These are phyloP conservation scores for Epinephelus lanceolatus DNA, from an alignment of 2,113 vertebrate genomes.

Conservation along the genomic window DNA sequence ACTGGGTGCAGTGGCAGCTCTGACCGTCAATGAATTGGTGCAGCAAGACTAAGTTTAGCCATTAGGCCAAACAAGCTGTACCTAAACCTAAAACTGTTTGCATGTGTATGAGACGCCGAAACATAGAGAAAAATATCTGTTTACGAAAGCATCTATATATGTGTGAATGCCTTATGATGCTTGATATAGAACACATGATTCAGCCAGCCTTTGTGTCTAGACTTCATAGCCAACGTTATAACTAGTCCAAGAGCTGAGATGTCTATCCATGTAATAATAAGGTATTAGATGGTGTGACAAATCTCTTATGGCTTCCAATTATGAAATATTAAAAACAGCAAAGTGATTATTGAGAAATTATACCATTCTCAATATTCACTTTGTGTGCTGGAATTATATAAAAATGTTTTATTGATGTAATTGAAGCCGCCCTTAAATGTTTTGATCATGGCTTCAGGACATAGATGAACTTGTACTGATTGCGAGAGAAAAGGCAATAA, in stretches of 20 bases:
- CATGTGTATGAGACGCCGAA: too few relatives aligned
- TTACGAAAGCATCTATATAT: too few relatives aligned
- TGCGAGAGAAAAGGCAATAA: constrained; percentile 67
- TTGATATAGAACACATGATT: not conserved
- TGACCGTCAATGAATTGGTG: too few relatives aligned
- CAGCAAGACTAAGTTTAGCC: too few relatives aligned
- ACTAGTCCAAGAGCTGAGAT: constrained; percentile 1
- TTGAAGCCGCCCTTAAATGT: constrained; percentile 57
- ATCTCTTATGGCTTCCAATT: constrained; percentile 60
- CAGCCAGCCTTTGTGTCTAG: not conserved
- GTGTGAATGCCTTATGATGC: not conserved
- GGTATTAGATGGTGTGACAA: constrained; percentile 49
- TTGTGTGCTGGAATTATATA: constrained; percentile 60
- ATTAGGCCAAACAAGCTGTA: too few relatives aligned
- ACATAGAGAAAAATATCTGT: too few relatives aligned
- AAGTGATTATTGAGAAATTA: constrained; percentile 70
- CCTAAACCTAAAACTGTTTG: too few relatives aligned
- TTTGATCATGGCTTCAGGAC: constrained; percentile 68
- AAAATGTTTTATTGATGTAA: constrained; percentile 74
- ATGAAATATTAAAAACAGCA: constrained; percentile 71
- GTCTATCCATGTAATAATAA: constrained; percentile 17
- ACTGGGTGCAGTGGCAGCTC: too few relatives aligned
- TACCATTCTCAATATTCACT: constrained; percentile 63
- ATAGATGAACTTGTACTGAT: constrained; percentile 72
- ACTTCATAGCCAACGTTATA: constrained; percentile 25